phyloP scores from a whole-genome alignment of 2,797 vertebrate genomes.

The Alcedo quadribrachys region DNA sequence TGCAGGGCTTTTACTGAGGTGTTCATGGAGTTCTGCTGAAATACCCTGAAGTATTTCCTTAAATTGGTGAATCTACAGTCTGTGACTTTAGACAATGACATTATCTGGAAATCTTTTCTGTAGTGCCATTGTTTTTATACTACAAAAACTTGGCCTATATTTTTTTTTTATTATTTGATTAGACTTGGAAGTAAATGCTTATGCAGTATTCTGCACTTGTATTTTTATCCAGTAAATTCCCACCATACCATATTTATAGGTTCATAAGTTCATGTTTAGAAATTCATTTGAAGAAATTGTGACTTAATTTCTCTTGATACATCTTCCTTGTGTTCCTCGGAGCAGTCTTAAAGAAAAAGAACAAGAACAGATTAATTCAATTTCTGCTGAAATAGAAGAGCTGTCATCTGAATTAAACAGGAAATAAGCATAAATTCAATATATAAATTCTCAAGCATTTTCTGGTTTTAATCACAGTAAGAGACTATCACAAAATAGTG shows the following conservation, averaged over 20 bases:
- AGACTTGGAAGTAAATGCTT: not conserved
- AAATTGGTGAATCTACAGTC: not conserved
- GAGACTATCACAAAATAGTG: slow-evolving; percentile 10
- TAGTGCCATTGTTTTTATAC: not conserved
- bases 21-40: not conserved
- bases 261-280: not conserved
- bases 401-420: slow-evolving; percentile 52
- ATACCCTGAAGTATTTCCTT: not conserved
- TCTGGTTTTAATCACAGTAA: slow-evolving; percentile 59
- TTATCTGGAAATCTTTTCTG: not conserved
- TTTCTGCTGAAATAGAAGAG: slow-evolving; percentile 35
- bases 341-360: slow-evolving; percentile 19
- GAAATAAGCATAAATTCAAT: slow-evolving; percentile 53
- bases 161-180: not conserved
- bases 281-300: not conserved
- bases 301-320: slow-evolving; percentile 15
- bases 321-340: slow-evolving; percentile 1
- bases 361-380: slow-evolving; percentile 32
- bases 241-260: not conserved
- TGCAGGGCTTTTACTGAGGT: not conserved
- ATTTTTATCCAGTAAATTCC: not conserved
- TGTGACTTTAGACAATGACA: not conserved
- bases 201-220: not conserved
- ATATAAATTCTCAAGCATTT: slow-evolving; percentile 50
- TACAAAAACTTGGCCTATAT: not conserved